Conservation (phyloP, 2,113 vertebrate species). For the Hystrix cristata region DNA sequence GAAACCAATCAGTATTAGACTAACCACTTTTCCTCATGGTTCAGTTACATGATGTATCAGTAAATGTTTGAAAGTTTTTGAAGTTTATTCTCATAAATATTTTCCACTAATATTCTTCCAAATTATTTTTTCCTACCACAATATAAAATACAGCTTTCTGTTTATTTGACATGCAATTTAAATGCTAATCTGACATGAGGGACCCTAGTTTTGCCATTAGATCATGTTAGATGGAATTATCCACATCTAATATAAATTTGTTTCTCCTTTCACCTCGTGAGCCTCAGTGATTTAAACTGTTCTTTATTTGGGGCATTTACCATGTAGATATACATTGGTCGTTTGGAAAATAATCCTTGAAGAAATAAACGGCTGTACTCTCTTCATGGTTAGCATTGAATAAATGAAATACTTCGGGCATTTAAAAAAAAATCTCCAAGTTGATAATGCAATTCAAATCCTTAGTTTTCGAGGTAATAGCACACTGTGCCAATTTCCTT, state of each 20-base stretch:
- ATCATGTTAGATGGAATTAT: neutral
- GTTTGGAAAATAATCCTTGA: neutral
- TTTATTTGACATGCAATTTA: slow-evolving; percentile 32
- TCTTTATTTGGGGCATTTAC: neutral
- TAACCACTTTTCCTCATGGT: slow-evolving; percentile 25
- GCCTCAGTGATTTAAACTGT: neutral
- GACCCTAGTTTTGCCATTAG: neutral
- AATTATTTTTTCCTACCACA: slow-evolving; percentile 28
- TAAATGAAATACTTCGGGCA: neutral
- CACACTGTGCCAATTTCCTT: slow-evolving; percentile 35
- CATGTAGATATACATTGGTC: slow-evolving; percentile 9
- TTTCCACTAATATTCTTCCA: slow-evolving; percentile 1
- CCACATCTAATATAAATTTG: neutral
- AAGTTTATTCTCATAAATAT: neutral
- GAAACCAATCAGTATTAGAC: neutral
- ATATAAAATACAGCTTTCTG: slow-evolving; percentile 21
- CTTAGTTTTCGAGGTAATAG: neutral
- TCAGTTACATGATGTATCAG: slow-evolving; percentile 34
- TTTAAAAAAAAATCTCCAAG: neutral
- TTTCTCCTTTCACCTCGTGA: neutral
- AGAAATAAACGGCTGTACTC: neutral
- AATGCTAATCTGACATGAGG: slow-evolving; percentile 45
- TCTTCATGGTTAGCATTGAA: neutral
- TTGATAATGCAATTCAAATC: slow-evolving; percentile 21
- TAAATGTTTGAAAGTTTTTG: slow-evolving; percentile 40